These are phyloP conservation scores for Melanostigma gelatinosum DNA, from an alignment of 2,113 vertebrate genomes.

Conservation along the genomic window DNA sequence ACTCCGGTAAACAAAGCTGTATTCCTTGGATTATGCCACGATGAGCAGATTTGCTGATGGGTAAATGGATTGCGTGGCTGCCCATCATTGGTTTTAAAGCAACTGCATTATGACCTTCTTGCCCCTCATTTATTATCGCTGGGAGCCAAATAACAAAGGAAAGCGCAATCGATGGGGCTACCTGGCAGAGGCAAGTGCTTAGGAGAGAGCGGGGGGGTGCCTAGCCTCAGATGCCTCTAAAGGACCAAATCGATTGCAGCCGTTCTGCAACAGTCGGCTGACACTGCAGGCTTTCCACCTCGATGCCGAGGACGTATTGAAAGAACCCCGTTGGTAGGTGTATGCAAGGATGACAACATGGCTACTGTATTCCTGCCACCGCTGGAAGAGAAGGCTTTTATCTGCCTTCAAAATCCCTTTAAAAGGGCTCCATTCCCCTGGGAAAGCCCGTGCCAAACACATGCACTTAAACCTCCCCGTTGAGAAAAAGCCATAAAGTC, in stretches of 20 bases:
- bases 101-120: constrained; percentile 38
- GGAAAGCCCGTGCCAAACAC: constrained; percentile 61
- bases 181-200: constrained; percentile 69
- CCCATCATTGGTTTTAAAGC: constrained; percentile 59
- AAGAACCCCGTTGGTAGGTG: constrained; percentile 43
- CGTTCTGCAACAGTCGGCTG: constrained; percentile 67
- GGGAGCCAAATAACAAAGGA: constrained; percentile 73
- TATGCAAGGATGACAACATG: constrained; percentile 71
- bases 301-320: constrained; percentile 61
- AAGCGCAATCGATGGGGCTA: constrained; percentile 69
- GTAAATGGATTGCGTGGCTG: constrained; percentile 38
- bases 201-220: constrained; percentile 52
- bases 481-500: constrained; percentile 72
- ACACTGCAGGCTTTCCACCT: constrained; percentile 71
- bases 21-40: constrained; percentile 13
- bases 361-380: constrained; percentile 78
- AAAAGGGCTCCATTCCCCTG: constrained; percentile 67
- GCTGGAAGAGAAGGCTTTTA: constrained; percentile 70
- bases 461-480: constrained; percentile 72
- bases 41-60: constrained; percentile 39
- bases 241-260: constrained; percentile 64
- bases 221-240: constrained; percentile 55
- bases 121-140: constrained; percentile 70
- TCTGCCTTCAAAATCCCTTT: constrained; percentile 73
- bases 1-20: constrained; percentile 16